phyloP scores from a whole-genome alignment of 1,140 invertebrate species.

The Cheumatopsyche charites region DNA sequence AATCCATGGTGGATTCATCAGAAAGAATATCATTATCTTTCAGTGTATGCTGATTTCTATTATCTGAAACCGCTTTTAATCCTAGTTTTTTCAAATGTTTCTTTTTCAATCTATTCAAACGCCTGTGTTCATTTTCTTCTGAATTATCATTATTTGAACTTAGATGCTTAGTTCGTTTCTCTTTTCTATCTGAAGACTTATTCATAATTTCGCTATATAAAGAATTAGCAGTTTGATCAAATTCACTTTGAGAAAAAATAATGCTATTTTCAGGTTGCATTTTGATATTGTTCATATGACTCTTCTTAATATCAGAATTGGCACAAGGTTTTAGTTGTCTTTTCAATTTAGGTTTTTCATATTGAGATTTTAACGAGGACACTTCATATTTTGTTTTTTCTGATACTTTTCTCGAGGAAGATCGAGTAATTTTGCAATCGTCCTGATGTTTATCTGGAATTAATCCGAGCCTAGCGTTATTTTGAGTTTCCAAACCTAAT shows the following conservation, averaged over 20 bases:
- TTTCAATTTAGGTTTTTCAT: slow-evolving; percentile 51
- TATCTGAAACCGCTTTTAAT: slow-evolving; percentile 52
- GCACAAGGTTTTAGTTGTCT: slow-evolving; percentile 47
- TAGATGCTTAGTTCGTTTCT: background rate
- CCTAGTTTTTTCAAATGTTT: slow-evolving; percentile 64
- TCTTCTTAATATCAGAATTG: slow-evolving; percentile 23
- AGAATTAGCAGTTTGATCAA: slow-evolving; percentile 1
- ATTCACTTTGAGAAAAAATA: too few relatives aligned
- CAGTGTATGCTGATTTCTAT: slow-evolving; percentile 13
- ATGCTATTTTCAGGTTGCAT: background rate
- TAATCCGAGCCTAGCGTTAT: slow-evolving; percentile 58
- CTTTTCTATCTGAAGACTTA: background rate
- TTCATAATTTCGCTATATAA: slow-evolving; percentile 20
- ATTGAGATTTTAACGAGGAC: slow-evolving; percentile 46
- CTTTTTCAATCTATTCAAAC: slow-evolving; percentile 61
- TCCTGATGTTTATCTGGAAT: slow-evolving; percentile 51
- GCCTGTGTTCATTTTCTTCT: slow-evolving; percentile 49
- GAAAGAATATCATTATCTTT: slow-evolving; percentile 48
- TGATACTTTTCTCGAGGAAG: slow-evolving; percentile 38
- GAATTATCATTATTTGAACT: background rate
- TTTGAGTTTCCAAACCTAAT: slow-evolving; percentile 63
- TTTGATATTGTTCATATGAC: slow-evolving; percentile 7
- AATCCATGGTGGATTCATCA: slow-evolving; percentile 51
- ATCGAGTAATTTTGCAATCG: slow-evolving; percentile 43
- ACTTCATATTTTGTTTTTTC: slow-evolving; percentile 35